Base-by-base conservation (phyloP, 1,140 invertebrate species). In the Eriosoma lanigerum region DNA sequence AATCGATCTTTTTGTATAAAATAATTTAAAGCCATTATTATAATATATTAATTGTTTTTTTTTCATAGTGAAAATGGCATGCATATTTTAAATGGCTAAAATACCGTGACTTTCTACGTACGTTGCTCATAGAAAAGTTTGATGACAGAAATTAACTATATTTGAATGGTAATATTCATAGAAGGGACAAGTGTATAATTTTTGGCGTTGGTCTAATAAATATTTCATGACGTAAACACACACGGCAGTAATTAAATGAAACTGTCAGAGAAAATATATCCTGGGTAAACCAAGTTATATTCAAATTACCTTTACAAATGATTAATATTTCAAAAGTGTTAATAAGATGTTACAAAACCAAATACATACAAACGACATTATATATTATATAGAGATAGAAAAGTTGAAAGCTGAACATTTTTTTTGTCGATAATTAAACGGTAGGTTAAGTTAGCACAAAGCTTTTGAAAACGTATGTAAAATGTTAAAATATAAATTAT, bases 181-280 rank as follows among this genome's bases (percentile, higher is more conserved):
- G 21, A 9, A 19, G 21, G 1, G 1, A 24, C 4, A 66, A 3
- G 21, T 68, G 12, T 9, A 52, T 72, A 52, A 13, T n/a, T 72
- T 52, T n/a, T 13, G 21, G 44, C 21, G 48, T 26, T 5, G 19
- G 1, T 4, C 8, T 29, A 72, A 72, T 72, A 72, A 52, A 52
- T 72, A 52, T 50, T 72, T 1, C 5, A 32, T 29, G 68, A 50
- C 10, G 24, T 8, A 72, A 29, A 52, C 1, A 1, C 24, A 72
- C 26, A 52, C 17, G 17, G 9, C 15, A 26, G 46, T 70, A 70
- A 52, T 70, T 52, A 70, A 70, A 70, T 15, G 24, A 26, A 26
- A 70, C 24, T 50, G 68, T 72, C 29, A 19, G 48, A 72, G 26
- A n/a, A 70, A 72, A 66, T 29, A 72, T 72, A 15, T 72, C 68